Evolutionary conservation across 2,113 vertebrate species (phyloP).

Genomic region (Gallinago jamesoni): DNA sequence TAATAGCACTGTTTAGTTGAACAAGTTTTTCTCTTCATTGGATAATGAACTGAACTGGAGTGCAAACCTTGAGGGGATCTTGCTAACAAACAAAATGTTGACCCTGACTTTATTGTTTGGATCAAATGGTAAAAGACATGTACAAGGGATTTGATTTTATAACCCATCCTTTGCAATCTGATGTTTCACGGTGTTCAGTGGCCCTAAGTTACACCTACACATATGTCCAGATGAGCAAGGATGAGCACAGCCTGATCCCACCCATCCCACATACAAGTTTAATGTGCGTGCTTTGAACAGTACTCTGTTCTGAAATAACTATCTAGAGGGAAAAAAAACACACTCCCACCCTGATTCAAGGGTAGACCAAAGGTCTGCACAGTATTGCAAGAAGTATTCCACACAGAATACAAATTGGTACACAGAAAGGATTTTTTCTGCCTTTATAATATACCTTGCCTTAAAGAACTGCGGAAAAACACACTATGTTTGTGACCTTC

Average conservation of each 20-base stretch:
- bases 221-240: neutral
- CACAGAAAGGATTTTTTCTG: neutral
- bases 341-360: neutral
- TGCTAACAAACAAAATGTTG: neutral
- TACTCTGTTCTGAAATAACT: neutral
- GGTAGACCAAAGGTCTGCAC: neutral
- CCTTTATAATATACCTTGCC: neutral
- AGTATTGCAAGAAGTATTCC: neutral
- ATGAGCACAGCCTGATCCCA: neutral
- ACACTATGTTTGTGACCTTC: neutral
- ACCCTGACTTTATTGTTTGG: neutral
- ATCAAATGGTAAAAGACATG: neutral
- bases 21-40: neutral
- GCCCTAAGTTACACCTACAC: neutral
- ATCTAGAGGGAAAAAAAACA: neutral
- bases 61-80: neutral
- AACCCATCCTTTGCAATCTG: neutral
- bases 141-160: neutral
- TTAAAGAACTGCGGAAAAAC: neutral
- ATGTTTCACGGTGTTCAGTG: neutral
- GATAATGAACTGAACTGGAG: neutral
- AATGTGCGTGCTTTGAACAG: neutral
- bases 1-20: neutral
- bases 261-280: neutral
- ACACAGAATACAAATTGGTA: neutral